These are phyloP conservation scores for Hippocampus comes DNA, from an alignment of 2,113 vertebrate genomes.

Conservation along the genomic window DNA sequence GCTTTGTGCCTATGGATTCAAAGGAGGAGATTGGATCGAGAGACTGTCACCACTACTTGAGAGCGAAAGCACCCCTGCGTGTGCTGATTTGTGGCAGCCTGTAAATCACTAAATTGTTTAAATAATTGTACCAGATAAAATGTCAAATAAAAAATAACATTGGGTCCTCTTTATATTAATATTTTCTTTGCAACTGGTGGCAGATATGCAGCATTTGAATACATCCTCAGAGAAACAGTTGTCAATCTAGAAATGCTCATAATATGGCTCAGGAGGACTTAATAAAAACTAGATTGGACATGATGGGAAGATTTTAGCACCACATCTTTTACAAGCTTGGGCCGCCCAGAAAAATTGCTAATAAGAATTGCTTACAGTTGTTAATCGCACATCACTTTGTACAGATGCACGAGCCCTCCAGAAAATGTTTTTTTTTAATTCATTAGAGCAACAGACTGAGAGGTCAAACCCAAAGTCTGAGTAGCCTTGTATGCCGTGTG, in stretches of 20 bases:
- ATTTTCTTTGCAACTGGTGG: neutral
- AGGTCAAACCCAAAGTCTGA: slow-evolving; percentile 9
- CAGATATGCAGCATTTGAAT: neutral
- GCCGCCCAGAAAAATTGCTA: neutral
- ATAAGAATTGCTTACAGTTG: neutral
- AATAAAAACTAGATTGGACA: neutral
- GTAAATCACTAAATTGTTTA: neutral
- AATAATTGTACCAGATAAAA: neutral
- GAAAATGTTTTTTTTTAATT: slow-evolving; percentile 1
- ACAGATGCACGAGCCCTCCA: neutral
- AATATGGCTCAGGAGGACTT: neutral
- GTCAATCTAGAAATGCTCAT: neutral
- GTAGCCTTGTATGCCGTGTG: slow-evolving; percentile 8
- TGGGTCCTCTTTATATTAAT: neutral
- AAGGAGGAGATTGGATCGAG: slow-evolving; percentile 31
- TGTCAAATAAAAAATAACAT: neutral
- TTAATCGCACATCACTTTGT: neutral
- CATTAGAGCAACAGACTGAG: slow-evolving; percentile 12
- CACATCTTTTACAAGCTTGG: neutral
- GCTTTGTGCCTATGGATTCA: slow-evolving; percentile 57
- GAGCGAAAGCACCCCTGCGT: neutral
- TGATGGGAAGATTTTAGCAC: neutral
- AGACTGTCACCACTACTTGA: neutral
- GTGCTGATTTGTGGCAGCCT: neutral
- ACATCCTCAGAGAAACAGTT: neutral